phyloP scores from a whole-genome alignment of 2,888 invertebrate species.

The Drymonia ruficornis region DNA sequence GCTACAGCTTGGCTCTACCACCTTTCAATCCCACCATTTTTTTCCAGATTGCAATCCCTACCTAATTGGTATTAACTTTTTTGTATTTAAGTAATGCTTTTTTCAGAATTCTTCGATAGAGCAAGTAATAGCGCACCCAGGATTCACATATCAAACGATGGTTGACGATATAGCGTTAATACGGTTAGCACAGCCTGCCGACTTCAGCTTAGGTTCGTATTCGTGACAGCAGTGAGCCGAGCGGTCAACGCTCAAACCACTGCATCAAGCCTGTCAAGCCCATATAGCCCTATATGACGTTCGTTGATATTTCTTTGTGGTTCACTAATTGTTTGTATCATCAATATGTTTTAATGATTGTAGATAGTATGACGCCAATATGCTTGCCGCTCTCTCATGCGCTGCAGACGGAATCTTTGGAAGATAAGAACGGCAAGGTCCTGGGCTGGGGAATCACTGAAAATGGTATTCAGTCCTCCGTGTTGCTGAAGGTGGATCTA shows the following conservation, averaged over 20 bases:
- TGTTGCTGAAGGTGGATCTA: constrained; percentile 70
- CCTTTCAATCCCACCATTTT: too few relatives aligned
- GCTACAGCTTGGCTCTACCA: too few relatives aligned
- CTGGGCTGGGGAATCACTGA: constrained; percentile 86
- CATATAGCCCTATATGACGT: too few relatives aligned
- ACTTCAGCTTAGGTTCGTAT: constrained; percentile 64
- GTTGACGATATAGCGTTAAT: constrained; percentile 86
- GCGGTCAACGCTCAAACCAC: too few relatives aligned
- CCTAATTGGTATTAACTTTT: too few relatives aligned
- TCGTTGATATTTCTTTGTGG: too few relatives aligned
- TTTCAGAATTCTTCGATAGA: constrained; percentile 75
- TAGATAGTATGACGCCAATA: constrained; percentile 74
- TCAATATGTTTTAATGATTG: constrained; percentile 21
- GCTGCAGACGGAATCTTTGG: constrained; percentile 51
- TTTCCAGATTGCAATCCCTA: too few relatives aligned
- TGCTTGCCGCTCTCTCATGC: constrained; percentile 73
- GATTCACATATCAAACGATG: constrained; percentile 65
- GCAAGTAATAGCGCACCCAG: constrained; percentile 76
- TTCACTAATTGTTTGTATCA: too few relatives aligned
- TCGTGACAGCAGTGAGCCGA: too few relatives aligned
- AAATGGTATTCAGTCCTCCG: constrained; percentile 65
- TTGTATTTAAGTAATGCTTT: not conserved
- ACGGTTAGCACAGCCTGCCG: constrained; percentile 71
- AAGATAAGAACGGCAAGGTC: constrained; percentile 60
- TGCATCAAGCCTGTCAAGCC: too few relatives aligned